These are phyloP conservation scores for Bombyx mandarina DNA, from an alignment of 1,140 invertebrate genomes.

Conservation along the genomic window DNA sequence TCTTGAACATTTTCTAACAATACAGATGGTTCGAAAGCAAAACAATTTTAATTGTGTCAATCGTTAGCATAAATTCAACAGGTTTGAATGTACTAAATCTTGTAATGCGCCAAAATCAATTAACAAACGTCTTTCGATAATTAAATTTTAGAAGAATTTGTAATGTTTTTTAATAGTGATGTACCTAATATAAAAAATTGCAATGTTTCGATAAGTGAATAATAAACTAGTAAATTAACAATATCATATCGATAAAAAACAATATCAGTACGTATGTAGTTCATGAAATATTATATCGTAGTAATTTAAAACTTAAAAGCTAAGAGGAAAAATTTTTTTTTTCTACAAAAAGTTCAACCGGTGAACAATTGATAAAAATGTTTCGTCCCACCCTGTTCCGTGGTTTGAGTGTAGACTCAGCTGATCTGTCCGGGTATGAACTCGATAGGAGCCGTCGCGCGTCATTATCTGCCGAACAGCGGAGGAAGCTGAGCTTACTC, in stretches of 20 bases:
- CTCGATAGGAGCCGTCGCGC: slow-evolving; percentile 58
- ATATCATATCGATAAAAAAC: neutral
- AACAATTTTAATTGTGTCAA: no score
- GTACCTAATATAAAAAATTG: neutral
- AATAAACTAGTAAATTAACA: neutral
- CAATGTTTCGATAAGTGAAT: neutral
- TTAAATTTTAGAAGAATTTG: no score
- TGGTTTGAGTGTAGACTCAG: slow-evolving; percentile 34
- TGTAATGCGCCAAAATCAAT: no score
- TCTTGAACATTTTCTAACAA: no score
- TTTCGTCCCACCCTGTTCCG: slow-evolving; percentile 29
- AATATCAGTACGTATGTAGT: neutral
- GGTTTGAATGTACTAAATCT: no score
- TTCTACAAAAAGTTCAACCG: neutral
- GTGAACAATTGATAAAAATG: slow-evolving; percentile 20
- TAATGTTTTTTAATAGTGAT: neutral
- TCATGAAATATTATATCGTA: neutral
- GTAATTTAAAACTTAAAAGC: no score
- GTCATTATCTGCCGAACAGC: slow-evolving; percentile 55
- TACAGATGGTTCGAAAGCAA: no score
- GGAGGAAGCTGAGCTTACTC: slow-evolving; percentile 46
- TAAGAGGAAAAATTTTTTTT: no score
- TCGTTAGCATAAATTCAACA: no score
- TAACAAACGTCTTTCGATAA: no score
- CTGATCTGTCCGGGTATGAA: slow-evolving; percentile 35